Base-by-base conservation (phyloP, 2,797 vertebrate genomes). In the Peromyscus nudipes region DNA sequence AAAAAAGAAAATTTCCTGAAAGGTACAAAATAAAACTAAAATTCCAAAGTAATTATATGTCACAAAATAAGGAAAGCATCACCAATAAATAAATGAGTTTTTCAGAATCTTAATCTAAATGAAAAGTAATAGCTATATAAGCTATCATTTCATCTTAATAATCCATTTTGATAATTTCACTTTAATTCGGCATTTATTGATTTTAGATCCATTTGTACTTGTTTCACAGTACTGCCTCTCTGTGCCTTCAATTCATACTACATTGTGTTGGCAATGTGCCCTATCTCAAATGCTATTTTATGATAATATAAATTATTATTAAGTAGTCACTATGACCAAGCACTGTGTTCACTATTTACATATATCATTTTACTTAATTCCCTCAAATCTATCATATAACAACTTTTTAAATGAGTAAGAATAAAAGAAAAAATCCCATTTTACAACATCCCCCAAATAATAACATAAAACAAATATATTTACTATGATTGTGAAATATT, bases 311-410 rank as follows among this genome's bases (percentile, higher is more conserved):
- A 4, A 10, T 89, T 64, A 46, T 37, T 65, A 80, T 37, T 64
- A 64, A 80, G 62, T 49, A 27, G 21, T 87, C 55, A 37, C 34
- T 71, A 73, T 29, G 49, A 57, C 6, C 34, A 71, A 85, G 34
- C 34, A 87, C 71, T 82, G 14, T 81, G 55, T 71, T 76, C 75
- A 40, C 73, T 21, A 81, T 88, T 82, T 76, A 60, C 6, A 69
- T 52, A 13, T 49, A 85, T 49, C 21, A 86, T 69, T 67, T 46
- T 55, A 86, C 21, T 93, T 89, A 79, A 90, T 90, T 16, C 29
- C 90, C 62, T 93, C 17, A 86, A 43, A n/a, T 76, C 34, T 82
- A 76, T 92, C 49, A 86, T 95, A 29, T 23, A 90, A 49, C 91
- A 23, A 52, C 19, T 57, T 93, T 31, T 77, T 69, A 87, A 73